A percentile compares a stretch with the other conserved stretches of the same genome.
Conservation (phyloP, 2,888 invertebrate genomes). For the Pollenia griseotomentosa region DNA sequence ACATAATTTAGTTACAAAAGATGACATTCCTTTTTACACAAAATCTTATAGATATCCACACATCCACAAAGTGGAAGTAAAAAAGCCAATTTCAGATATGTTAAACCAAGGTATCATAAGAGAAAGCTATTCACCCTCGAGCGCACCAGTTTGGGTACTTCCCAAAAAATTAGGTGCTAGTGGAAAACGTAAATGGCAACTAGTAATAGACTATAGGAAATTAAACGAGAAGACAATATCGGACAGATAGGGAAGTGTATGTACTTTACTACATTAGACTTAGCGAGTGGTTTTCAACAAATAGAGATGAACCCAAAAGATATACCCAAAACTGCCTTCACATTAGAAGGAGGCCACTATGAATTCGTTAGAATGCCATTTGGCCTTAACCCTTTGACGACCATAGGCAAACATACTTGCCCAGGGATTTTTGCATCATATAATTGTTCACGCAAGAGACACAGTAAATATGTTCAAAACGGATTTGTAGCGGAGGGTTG, state of each 20-base stretch:
- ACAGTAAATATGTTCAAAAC: too few relatives aligned
- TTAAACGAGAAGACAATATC: too few relatives aligned
- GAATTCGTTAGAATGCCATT: not conserved
- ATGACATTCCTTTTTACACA: constrained; percentile 9
- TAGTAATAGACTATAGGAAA: too few relatives aligned
- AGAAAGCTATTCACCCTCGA: constrained; percentile 58
- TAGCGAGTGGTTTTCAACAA: constrained; percentile 24
- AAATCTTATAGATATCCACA: constrained; percentile 40
- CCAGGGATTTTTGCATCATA: too few relatives aligned
- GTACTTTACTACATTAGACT: constrained; percentile 19
- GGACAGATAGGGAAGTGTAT: too few relatives aligned
- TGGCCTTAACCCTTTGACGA: too few relatives aligned
- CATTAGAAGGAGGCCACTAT: constrained; percentile 5
- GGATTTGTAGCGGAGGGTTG: too few relatives aligned
- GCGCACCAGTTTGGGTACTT: constrained; percentile 45
- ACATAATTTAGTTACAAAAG: constrained; percentile 38
- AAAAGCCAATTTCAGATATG: constrained; percentile 20
- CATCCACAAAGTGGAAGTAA: constrained; percentile 9
- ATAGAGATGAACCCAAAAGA: constrained; percentile 20
- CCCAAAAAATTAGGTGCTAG: constrained; percentile 47
- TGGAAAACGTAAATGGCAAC: constrained; percentile 54
- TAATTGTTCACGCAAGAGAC: too few relatives aligned
- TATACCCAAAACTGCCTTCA: constrained; percentile 12
- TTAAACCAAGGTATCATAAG: constrained; percentile 53
- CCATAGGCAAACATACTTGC: too few relatives aligned